phyloP scores from a whole-genome alignment of 2,113 vertebrate genomes.

The Cryptoleucopteryx plumbea region DNA sequence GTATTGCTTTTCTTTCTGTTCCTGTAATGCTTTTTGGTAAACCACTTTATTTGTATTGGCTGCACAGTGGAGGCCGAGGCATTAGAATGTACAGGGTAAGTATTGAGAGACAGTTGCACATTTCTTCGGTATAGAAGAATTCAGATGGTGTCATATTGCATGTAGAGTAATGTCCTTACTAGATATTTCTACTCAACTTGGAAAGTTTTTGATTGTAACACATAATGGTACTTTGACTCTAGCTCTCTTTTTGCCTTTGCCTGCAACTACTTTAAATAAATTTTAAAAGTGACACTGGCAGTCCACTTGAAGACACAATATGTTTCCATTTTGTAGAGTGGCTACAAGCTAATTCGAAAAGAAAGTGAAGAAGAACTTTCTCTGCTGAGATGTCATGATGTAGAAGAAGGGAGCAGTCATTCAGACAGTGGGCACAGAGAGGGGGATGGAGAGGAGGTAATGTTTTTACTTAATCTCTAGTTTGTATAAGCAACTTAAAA shows the following conservation, averaged over 20 bases:
- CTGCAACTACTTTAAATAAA: not conserved
- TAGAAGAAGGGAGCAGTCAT: conserved; percentile 83
- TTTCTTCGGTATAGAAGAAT: not conserved
- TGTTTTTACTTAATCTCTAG: not conserved
- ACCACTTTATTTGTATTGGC: conserved; percentile 90
- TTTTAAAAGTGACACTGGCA: not conserved
- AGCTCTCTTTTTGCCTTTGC: not conserved
- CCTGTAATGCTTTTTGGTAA: conserved; percentile 92
- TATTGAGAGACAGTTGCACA: accelerated
- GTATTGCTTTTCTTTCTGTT: conserved; percentile 82
- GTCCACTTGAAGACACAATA: not conserved
- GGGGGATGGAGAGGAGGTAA: conserved; percentile 79
- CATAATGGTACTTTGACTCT: not conserved
- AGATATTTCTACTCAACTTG: not conserved
- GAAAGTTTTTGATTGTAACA: not conserved
- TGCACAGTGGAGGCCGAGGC: conserved; percentile 78
- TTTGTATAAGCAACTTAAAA: not conserved
- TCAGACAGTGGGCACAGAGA: conserved; percentile 74
- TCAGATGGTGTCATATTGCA: not conserved
- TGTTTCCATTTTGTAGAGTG: conserved; percentile 73
- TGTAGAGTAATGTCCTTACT: not conserved
- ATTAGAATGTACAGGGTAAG: conserved; percentile 87
- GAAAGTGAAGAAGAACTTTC: conserved; percentile 91
- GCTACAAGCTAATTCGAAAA: conserved; percentile 87
- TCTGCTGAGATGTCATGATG: conserved; percentile 80